Conservation (phyloP, 2,888 invertebrate species). For the Trichopoda pennipes region DNA sequence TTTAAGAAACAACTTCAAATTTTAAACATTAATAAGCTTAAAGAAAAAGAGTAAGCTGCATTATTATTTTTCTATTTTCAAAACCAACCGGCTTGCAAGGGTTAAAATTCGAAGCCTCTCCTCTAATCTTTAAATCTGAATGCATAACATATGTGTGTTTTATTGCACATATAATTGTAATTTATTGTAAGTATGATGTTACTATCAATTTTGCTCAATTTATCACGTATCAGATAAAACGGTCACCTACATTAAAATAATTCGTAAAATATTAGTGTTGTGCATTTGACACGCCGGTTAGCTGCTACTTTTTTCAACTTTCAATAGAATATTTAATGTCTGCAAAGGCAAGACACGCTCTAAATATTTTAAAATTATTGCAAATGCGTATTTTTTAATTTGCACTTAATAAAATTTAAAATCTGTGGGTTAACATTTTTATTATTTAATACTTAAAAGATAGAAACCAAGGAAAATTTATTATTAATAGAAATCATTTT, state of each 20-base stretch:
- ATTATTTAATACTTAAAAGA: too few species aligned
- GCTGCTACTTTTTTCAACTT: neutral
- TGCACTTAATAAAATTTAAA: neutral
- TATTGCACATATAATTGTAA: constrained; percentile 59
- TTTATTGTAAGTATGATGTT: constrained; percentile 62
- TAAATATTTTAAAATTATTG: constrained; percentile 15
- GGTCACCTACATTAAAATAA: constrained; percentile 31
- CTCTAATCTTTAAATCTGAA: neutral
- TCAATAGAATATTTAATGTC: constrained; percentile 17
- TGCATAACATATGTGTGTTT: constrained; percentile 37
- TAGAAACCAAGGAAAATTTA: too few species aligned
- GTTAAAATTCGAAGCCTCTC: constrained; percentile 12
- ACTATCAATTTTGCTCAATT: constrained; percentile 57
- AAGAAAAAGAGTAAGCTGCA: too few species aligned
- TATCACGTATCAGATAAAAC: constrained; percentile 60
- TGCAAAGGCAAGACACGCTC: constrained; percentile 32
- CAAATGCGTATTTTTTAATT: neutral
- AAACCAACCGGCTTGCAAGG: neutral
- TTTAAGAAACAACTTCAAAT: too few species aligned
- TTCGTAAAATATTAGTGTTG: constrained; percentile 41
- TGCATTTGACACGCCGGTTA: constrained; percentile 16
- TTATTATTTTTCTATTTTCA: neutral
- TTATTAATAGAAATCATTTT: too few species aligned
- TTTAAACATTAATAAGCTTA: too few species aligned
- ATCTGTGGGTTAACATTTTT: too few species aligned